A percentile compares a stretch with the other conserved stretches of the same genome.
These are phyloP conservation scores for Hemibagrus wyckioides DNA, from an alignment of 2,113 vertebrate species.

Conservation along the genomic window DNA sequence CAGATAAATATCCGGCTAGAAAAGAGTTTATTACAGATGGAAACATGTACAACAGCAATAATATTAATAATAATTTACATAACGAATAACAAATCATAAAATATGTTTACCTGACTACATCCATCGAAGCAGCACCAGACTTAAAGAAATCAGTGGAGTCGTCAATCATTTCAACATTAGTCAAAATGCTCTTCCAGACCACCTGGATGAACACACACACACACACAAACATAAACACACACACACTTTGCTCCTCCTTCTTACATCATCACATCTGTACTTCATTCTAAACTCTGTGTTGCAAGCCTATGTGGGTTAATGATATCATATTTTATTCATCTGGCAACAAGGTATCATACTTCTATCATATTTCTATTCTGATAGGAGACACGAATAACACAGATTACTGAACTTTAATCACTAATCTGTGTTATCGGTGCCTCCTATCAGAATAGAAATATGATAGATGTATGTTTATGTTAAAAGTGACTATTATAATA, in stretches of 20 bases:
- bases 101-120: slow-evolving; percentile 80
- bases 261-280: too few relatives aligned
- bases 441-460: too few relatives aligned
- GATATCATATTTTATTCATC: background rate
- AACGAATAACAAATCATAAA: background rate
- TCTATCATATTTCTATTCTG: background rate
- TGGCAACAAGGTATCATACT: background rate
- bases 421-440: too few relatives aligned
- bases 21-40: background rate
- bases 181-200: slow-evolving; percentile 82
- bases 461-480: background rate
- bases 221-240: background rate
- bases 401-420: too few relatives aligned
- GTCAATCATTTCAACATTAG: slow-evolving; percentile 73
- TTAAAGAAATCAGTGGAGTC: slow-evolving; percentile 88
- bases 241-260: background rate
- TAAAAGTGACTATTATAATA: background rate
- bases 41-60: background rate
- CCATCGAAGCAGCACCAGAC: slow-evolving; percentile 85
- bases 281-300: background rate
- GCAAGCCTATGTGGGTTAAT: background rate
- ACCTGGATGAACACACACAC: slow-evolving; percentile 63
- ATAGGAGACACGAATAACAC: background rate
- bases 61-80: background rate
- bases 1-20: background rate